Conservation (phyloP, 2,797 vertebrate species). For the Sandelia bainsii region DNA sequence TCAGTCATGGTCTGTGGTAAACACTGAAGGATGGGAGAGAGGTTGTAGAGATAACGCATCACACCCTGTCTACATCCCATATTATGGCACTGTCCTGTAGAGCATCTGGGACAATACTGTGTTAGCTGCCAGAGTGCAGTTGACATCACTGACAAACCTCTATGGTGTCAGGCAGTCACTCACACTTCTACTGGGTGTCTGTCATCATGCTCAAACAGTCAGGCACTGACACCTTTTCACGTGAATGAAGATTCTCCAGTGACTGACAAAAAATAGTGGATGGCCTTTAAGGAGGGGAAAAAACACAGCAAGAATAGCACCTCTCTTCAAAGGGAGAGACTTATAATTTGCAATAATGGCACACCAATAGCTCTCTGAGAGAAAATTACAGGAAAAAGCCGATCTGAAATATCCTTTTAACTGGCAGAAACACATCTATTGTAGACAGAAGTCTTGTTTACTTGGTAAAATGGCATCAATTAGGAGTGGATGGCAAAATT, state of each 20-base stretch:
- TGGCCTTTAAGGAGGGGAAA: conserved; percentile 80
- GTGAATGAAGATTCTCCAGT: conserved; percentile 86
- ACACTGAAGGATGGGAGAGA: conserved; percentile 77
- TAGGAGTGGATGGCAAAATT: conserved; percentile 89
- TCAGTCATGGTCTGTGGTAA: conserved; percentile 74
- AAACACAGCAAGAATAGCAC: conserved; percentile 85
- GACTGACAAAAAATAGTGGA: conserved; percentile 82
- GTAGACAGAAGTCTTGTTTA: conserved; percentile 89
- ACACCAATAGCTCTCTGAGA: conserved; percentile 86
- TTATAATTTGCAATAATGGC: conserved; percentile 95
- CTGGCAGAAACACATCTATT: conserved; percentile 86
- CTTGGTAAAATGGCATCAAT: conserved; percentile 92
- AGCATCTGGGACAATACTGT: conserved; percentile 74
- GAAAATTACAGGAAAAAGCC: conserved; percentile 88
- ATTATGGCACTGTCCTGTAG: conserved; percentile 68
- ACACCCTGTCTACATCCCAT: conserved; percentile 60
- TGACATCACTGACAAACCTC: conserved; percentile 80
- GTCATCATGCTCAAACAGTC: conserved; percentile 86
- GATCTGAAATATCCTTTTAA: conserved; percentile 87
- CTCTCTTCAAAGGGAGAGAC: conserved; percentile 86
- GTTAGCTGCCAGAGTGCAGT: conserved; percentile 79
- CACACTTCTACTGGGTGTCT: conserved; percentile 84
- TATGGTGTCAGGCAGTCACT: conserved; percentile 80
- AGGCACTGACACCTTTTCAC: conserved; percentile 87
- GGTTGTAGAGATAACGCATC: conserved; percentile 80